phyloP scores from a whole-genome alignment of 2,888 invertebrate genomes.

The Baronia brevicornis region DNA sequence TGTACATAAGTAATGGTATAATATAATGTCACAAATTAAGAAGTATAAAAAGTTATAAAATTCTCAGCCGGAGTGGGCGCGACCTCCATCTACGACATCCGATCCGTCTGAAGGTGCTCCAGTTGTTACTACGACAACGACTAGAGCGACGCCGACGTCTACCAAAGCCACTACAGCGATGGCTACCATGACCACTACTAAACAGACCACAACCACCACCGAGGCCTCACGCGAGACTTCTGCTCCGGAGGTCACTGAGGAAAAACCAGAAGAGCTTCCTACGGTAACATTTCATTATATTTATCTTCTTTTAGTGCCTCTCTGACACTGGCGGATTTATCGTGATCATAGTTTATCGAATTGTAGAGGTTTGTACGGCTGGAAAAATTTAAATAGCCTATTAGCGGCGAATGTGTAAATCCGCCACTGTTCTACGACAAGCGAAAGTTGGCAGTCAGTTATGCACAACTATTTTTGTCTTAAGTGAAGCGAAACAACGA shows the following conservation, averaged over 20 bases:
- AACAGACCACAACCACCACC: constrained; percentile 24
- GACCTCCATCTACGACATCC: constrained; percentile 82
- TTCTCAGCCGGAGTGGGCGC: constrained; percentile 86
- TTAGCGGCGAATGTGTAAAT: too few species aligned
- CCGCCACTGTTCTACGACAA: too few species aligned
- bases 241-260: constrained; percentile 21
- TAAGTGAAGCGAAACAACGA: too few species aligned
- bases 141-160: constrained; percentile 27
- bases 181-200: constrained; percentile 21
- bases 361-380: too few species aligned
- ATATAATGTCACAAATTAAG: constrained; percentile 12
- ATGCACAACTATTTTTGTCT: too few species aligned
- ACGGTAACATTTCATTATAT: too few species aligned
- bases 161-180: constrained; percentile 33
- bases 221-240: constrained; percentile 10
- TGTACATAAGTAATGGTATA: constrained; percentile 9
- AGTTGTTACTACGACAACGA: constrained; percentile 29
- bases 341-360: too few species aligned
- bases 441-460: too few species aligned
- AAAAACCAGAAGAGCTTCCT: constrained; percentile 22
- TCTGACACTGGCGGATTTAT: too few species aligned
- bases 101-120: constrained; percentile 70
- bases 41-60: too few species aligned
- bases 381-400: too few species aligned
- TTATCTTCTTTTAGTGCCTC: too few species aligned